Evolutionary conservation across 2,113 vertebrate species (phyloP).

Genomic region (Hyperopisus bebe): DNA sequence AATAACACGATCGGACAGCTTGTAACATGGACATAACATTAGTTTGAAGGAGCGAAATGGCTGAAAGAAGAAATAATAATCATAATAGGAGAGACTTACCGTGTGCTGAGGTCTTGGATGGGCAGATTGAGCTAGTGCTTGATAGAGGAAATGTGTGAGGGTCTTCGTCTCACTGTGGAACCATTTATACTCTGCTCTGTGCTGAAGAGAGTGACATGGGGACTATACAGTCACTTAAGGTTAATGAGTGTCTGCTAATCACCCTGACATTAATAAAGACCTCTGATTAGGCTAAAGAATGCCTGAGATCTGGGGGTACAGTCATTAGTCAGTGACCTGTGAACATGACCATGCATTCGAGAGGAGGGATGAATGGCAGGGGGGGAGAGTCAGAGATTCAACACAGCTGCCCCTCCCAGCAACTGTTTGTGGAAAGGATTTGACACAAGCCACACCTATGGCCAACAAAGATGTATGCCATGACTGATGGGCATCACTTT

Average conservation of each 20-base stretch:
- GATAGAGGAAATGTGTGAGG: constrained; percentile 11
- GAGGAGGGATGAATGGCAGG: constrained; percentile 24
- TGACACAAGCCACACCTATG: neutral
- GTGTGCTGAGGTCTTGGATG: neutral
- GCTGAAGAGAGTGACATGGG: constrained; percentile 48
- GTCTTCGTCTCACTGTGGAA: constrained; percentile 17
- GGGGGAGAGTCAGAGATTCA: constrained; percentile 25
- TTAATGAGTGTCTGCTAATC: constrained; percentile 48
- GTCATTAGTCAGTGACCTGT: constrained; percentile 33
- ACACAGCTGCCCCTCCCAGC: neutral
- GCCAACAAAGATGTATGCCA: neutral
- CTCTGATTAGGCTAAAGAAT: constrained; percentile 18
- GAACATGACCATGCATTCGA: constrained; percentile 52
- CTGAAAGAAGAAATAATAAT: neutral
- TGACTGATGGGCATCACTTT: neutral
- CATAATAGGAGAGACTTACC: constrained; percentile 31
- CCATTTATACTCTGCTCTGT: constrained; percentile 44
- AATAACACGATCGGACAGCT: neutral
- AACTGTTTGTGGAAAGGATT: neutral
- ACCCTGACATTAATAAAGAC: constrained; percentile 32
- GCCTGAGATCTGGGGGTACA: constrained; percentile 8
- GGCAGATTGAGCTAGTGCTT: constrained; percentile 18
- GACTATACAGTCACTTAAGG: constrained; percentile 50
- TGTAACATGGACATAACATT: neutral
- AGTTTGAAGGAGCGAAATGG: neutral